Base-by-base conservation (phyloP, 2,888 invertebrate species). In the Trichogramma dendrolimi region DNA sequence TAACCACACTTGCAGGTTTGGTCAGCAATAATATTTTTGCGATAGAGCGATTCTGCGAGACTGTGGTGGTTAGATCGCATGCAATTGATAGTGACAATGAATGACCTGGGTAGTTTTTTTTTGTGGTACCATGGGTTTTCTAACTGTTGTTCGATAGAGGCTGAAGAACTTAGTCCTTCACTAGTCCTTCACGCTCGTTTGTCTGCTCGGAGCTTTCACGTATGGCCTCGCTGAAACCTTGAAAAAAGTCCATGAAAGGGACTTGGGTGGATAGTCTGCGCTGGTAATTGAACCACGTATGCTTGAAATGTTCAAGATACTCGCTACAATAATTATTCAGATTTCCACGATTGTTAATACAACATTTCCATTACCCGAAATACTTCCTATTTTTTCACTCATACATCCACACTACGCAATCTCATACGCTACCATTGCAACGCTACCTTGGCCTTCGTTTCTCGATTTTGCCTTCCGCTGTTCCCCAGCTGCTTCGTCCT, bases 1-100 rank as follows among this genome's bases (percentile, higher is more conserved):
- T 55, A 14, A 4, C 61, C 61, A 46, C 61, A 64, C 11, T 55
- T 51, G 11, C 64, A 64, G 27, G n/a, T 55, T 11, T 42, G 6
- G 10, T 64, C 58, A 8, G 39, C 47, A 10, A 61, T 14, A 49
- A 64, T 53, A 10, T 55, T 55, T 14, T 61, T 52, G 4, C 57
- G 52, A 11, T 39, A 14, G 5, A 64, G 55, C 5, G 61, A 64
- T n/a, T 40, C 53, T 42, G 14, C 47, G 8, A 64, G 43, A 40
- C 48, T 51, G 43, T 58, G 51, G 42, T 64, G 64, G 40, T 61
- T 47, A 39, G 64, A 14, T 39, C 61, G 39, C 46, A 27, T 44
- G 46, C 57, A 44, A 40, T 61, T 61, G 1, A 61, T 55, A 27
- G 44, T 50, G 10, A 11, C 10, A 4, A 61, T 38, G n/a, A 56